Evolutionary conservation across 64 coral and sea anemone species (phyloP).

Genomic region (Montipora cactus): DNA sequence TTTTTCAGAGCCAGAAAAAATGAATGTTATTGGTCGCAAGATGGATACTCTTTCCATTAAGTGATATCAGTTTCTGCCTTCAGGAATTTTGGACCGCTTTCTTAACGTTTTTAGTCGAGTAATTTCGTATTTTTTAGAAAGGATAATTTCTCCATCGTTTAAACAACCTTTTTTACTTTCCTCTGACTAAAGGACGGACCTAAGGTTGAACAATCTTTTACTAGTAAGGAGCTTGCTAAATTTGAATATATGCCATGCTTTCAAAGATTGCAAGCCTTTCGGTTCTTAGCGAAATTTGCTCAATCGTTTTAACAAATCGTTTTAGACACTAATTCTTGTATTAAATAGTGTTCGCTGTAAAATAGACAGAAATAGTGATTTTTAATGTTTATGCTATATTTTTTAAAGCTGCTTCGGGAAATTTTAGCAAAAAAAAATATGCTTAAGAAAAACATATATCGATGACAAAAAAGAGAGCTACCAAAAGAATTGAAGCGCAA

Average conservation of each 20-base stretch:
- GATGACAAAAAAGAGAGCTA: not conserved
- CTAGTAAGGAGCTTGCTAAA: too few species aligned
- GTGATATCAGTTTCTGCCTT: not conserved
- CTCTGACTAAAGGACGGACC: too few species aligned
- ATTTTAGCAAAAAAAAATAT: slow-evolving; percentile 28
- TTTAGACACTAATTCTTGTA: not conserved
- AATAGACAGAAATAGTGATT: slow-evolving; percentile 5
- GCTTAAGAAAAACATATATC: not conserved
- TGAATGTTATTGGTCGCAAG: slow-evolving; percentile 67
- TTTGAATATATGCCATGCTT: too few species aligned
- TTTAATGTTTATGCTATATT: slow-evolving; percentile 37
- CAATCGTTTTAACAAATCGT: not conserved
- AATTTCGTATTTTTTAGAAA: too few species aligned
- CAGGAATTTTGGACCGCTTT: too few species aligned
- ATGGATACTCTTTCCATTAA: slow-evolving; percentile 60
- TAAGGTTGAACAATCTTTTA: too few species aligned
- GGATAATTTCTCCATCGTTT: too few species aligned
- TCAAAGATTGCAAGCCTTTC: not conserved
- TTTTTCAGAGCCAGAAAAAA: slow-evolving; percentile 83
- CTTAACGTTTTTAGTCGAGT: too few species aligned
- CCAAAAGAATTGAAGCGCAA: not conserved
- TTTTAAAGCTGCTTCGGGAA: slow-evolving; percentile 29
- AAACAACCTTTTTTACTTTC: too few species aligned
- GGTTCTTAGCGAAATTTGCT: not conserved
- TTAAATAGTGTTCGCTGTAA: not conserved